These are phyloP conservation scores for Leptinotarsa lineolata DNA, from an alignment of 1,140 invertebrate genomes.

Conservation along the genomic window DNA sequence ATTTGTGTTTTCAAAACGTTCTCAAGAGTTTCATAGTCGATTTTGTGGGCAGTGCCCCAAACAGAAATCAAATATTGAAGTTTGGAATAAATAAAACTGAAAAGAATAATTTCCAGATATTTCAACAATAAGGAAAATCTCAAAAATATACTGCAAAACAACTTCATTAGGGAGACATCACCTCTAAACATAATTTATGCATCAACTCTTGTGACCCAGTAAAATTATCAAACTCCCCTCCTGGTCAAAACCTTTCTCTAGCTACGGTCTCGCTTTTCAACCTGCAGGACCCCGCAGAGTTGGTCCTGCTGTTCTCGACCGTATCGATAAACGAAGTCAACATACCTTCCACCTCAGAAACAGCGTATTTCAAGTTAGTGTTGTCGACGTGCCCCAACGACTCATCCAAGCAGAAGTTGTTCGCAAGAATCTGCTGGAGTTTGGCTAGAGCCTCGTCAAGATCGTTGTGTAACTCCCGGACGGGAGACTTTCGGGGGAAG, in stretches of 20 bases:
- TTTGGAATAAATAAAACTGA: too few species aligned
- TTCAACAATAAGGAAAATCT: too few species aligned
- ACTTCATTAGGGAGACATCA: too few species aligned
- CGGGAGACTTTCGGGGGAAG: conserved; percentile 29
- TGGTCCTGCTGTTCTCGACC: conserved; percentile 54
- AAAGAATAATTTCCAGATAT: too few species aligned
- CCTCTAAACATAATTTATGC: too few species aligned
- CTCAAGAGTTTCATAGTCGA: too few species aligned
- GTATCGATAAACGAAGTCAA: conserved; percentile 61
- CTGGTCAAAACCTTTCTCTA: background rate
- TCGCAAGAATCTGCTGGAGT: conserved; percentile 64
- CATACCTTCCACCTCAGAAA: conserved; percentile 65
- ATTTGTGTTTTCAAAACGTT: too few species aligned
- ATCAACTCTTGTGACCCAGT: too few species aligned
- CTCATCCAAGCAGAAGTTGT: conserved; percentile 64
- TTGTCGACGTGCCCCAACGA: conserved; percentile 61
- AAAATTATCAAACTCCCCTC: too few species aligned
- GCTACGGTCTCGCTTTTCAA: background rate
- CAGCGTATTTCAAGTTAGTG: conserved; percentile 62
- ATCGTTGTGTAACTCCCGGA: conserved; percentile 59
- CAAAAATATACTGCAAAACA: too few species aligned
- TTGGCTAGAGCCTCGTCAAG: conserved; percentile 64
- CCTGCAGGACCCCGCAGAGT: conserved; percentile 31
- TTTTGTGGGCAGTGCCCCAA: too few species aligned
- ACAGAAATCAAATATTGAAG: too few species aligned